Evolutionary conservation across 2,797 vertebrate species (phyloP), one percentile per base, ranked within the genome.

Genomic region (Anguilla marmorata): DNA sequence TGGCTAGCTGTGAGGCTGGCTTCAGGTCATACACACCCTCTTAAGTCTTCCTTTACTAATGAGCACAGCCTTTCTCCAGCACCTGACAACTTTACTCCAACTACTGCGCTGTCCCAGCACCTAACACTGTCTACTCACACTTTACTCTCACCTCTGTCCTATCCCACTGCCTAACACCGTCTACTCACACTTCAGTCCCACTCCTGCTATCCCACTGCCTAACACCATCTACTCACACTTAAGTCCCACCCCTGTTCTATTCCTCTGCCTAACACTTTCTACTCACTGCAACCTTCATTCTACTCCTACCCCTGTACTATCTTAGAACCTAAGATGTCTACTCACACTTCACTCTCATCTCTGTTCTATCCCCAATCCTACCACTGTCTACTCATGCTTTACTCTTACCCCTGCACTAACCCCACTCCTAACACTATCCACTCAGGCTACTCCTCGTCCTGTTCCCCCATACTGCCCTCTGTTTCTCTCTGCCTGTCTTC

Each of bases 1-100:
- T 58, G 3, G 30, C 30, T 83, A 41, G 48, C 72, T 69, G 87
- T 91, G 89, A 90, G 58, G 84, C 0, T 7, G 91, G 91, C 90
- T 90, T 87, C 93, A 92, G 92, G 93, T 52, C 50, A 94, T 92
- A 94, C 92, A 94, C 92, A 88, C 85, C 85, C 87, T 91, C 90
- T 91, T 89, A 85, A 56, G 89, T 91, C 90, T 90, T 91, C 91
- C 91, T 91, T 74, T 89, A 48, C 52, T 76, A 63, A 72, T 80
- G 21, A 88, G 87, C 79, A 79, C 87, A 82, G 79, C 79, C 79
- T 82, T 50, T 48, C 45, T 45, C 79, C 21, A 12, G n/a, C 19
- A 7, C 6, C 45, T 27, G 16, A 80, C 74, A 41, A 3, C 58
- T 63, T 19, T 63, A 19, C 12, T 16, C 58, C 58, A 1, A 63